Conservation (phyloP, 1,140 invertebrate species). For the Teleogryllus occipitalis region DNA sequence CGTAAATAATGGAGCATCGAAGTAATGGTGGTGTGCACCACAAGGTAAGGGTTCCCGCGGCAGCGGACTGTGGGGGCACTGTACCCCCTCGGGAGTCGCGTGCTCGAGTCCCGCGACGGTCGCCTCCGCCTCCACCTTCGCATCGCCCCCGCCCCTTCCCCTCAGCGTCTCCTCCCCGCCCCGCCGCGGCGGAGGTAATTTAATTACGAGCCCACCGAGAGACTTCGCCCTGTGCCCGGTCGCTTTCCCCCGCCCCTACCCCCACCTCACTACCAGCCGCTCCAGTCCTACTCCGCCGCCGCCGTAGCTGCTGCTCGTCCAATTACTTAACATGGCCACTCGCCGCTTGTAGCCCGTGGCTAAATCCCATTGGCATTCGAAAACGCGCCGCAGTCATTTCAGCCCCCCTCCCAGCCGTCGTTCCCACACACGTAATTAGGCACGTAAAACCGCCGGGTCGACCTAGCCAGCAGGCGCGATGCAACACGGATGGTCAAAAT, state of each 20-base stretch:
- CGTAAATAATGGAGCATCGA: no score
- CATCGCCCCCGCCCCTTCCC: no score
- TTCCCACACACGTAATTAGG: no score
- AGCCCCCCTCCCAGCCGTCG: no score
- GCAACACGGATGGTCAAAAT: no score
- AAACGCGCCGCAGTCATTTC: no score
- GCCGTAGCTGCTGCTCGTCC: not conserved
- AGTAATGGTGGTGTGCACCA: no score
- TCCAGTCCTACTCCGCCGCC: not conserved
- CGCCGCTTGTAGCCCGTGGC: not conserved
- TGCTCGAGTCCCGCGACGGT: not conserved
- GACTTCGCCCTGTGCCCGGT: not conserved
- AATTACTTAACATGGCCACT: not conserved
- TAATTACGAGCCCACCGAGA: not conserved
- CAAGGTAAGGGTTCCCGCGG: not conserved
- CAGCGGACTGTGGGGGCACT: not conserved
- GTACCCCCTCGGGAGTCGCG: not conserved
- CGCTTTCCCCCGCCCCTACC: not conserved
- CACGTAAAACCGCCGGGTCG: no score
- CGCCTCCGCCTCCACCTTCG: no score
- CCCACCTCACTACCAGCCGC: not conserved
- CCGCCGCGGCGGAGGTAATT: not conserved
- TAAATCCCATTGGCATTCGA: no score
- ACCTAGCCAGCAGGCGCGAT: no score
- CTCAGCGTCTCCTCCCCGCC: no score